These are phyloP conservation scores for Miniopterus natalensis DNA, from an alignment of 2,113 vertebrate species.

Conservation along the genomic window DNA sequence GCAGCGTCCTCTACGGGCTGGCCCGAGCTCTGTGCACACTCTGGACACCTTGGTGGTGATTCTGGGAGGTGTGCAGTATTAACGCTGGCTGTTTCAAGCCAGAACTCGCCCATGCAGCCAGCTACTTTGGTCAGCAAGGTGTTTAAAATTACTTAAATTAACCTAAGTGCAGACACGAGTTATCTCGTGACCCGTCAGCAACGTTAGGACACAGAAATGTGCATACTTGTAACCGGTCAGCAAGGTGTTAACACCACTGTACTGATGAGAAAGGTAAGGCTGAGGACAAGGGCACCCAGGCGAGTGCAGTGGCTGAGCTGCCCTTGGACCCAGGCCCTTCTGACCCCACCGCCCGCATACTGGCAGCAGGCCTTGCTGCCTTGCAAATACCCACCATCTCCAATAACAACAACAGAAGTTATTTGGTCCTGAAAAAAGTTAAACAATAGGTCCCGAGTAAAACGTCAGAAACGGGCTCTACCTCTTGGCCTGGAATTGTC, in stretches of 20 bases:
- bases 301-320: neutral
- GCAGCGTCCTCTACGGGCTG: rapidly evolving
- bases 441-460: neutral
- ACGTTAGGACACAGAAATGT: too few relatives aligned
- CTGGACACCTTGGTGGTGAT: rapidly evolving
- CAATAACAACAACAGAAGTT: neutral
- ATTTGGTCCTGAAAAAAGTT: neutral
- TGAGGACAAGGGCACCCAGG: neutral
- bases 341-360: neutral
- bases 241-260: neutral
- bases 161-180: too few relatives aligned
- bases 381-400: neutral
- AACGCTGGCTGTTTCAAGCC: too few relatives aligned
- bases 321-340: neutral
- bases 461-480: neutral
- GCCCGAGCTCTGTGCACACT: too few relatives aligned
- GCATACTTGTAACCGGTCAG: too few relatives aligned
- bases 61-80: neutral
- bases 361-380: too few relatives aligned
- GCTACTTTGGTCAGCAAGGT: too few relatives aligned
- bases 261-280: neutral
- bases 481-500: neutral
- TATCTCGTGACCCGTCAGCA: too few relatives aligned
- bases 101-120: too few relatives aligned
- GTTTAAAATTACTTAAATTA: too few relatives aligned